phyloP scores from a whole-genome alignment of 2,113 vertebrate species.

The Tonatia bakeri region DNA sequence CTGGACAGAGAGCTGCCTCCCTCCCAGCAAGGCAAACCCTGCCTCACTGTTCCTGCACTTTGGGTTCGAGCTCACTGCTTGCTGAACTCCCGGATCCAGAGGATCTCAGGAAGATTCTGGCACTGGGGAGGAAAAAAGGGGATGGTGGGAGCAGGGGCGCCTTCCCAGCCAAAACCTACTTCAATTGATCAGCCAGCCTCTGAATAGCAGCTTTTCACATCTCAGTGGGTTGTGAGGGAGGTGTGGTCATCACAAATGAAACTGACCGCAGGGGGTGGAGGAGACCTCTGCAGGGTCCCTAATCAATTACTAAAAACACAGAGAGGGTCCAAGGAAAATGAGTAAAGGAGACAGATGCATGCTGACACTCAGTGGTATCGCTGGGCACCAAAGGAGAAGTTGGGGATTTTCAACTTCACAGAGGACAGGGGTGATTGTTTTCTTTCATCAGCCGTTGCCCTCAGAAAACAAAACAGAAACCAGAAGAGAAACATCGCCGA shows the following conservation, averaged over 20 bases:
- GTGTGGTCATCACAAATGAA: conserved; percentile 75
- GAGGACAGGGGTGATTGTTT: conserved; percentile 59
- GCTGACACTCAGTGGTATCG: conserved; percentile 56
- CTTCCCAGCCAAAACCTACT: conserved; percentile 51
- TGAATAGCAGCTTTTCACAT: conserved; percentile 75
- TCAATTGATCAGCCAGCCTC: conserved; percentile 59
- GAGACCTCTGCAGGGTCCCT: conserved; percentile 69
- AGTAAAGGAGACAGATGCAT: conserved; percentile 64
- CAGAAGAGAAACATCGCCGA: conserved; percentile 35
- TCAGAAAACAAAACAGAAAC: conserved; percentile 70
- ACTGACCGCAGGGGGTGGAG: conserved; percentile 63
- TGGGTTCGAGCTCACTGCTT: not conserved
- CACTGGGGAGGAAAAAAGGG: not conserved
- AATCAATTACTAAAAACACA: conserved; percentile 75
- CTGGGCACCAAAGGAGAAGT: conserved; percentile 64
- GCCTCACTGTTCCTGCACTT: not conserved
- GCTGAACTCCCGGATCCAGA: not conserved
- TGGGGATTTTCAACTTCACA: conserved; percentile 70
- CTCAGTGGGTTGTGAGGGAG: conserved; percentile 69
- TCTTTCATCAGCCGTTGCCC: conserved; percentile 64
- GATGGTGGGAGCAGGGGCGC: not conserved
- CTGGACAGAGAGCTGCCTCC: not conserved
- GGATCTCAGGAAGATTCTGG: not conserved
- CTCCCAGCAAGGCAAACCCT: not conserved
- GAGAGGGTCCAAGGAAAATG: conserved; percentile 68